A percentile compares a stretch with the other conserved stretches of the same genome.
Evolutionary conservation across 2,113 vertebrate genomes (phyloP).

Genomic region (Psittacus erithacus): DNA sequence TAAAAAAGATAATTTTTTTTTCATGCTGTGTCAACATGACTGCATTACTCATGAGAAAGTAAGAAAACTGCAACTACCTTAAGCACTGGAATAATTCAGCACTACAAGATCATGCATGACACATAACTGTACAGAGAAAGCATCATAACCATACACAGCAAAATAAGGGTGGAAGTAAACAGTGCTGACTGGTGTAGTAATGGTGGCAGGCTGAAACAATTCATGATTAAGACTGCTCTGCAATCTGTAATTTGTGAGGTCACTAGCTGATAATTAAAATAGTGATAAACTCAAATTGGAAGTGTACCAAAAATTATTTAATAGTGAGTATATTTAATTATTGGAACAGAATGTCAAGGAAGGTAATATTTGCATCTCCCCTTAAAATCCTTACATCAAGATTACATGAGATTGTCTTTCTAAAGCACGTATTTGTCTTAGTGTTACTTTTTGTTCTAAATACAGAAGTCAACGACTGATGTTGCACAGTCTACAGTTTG

Average conservation of each 20-base stretch:
- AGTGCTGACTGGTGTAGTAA: background rate
- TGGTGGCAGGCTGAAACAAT: background rate
- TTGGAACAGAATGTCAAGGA: background rate
- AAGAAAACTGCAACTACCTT: background rate
- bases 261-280: background rate
- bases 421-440: background rate
- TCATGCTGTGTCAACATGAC: background rate
- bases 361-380: background rate
- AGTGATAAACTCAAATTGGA: background rate
- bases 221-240: background rate
- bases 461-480: background rate
- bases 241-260: background rate
- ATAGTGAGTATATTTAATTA: background rate
- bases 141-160: background rate
- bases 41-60: background rate
- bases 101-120: background rate
- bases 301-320: background rate
- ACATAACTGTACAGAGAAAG: background rate
- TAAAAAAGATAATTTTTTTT: background rate
- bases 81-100: background rate
- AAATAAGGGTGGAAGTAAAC: background rate
- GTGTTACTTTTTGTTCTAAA: background rate
- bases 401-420: background rate
- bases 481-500: background rate
- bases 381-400: background rate